Conservation (phyloP, 2,888 invertebrate species). For the Eilema griseolum region DNA sequence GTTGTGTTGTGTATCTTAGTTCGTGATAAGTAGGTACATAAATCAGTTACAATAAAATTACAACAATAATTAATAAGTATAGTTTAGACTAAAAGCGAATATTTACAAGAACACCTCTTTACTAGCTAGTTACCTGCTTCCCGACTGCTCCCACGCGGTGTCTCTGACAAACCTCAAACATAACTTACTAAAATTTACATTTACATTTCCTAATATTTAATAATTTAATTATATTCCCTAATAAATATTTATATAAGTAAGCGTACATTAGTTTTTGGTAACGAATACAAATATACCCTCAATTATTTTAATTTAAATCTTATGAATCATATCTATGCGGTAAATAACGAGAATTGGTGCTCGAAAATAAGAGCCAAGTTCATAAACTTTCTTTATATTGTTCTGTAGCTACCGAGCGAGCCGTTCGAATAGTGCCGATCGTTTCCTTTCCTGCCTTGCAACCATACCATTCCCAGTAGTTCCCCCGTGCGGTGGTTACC, state of each 20-base stretch:
- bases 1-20: slow-evolving; percentile 41
- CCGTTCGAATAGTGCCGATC: neutral
- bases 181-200: slow-evolving; percentile 26
- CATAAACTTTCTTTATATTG: neutral
- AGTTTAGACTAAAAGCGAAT: slow-evolving; percentile 79
- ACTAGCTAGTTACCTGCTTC: slow-evolving; percentile 77
- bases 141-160: slow-evolving; percentile 58
- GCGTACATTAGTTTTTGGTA: slow-evolving; percentile 52
- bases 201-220: slow-evolving; percentile 41
- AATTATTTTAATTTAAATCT: slow-evolving; percentile 17
- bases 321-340: slow-evolving; percentile 12
- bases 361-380: slow-evolving; percentile 13
- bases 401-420: neutral
- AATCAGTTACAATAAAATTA: slow-evolving; percentile 63
- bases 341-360: slow-evolving; percentile 9
- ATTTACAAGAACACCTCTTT: slow-evolving; percentile 81
- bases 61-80: slow-evolving; percentile 67
- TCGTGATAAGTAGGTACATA: slow-evolving; percentile 57
- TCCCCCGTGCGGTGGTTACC: neutral
- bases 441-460: neutral
- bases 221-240: slow-evolving; percentile 48
- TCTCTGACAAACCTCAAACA: slow-evolving; percentile 29
- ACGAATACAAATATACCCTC: slow-evolving; percentile 45
- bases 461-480: neutral
- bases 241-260: slow-evolving; percentile 44